These are phyloP conservation scores for Xiphophorus couchianus DNA, from an alignment of 2,113 vertebrate genomes.

Conservation along the genomic window DNA sequence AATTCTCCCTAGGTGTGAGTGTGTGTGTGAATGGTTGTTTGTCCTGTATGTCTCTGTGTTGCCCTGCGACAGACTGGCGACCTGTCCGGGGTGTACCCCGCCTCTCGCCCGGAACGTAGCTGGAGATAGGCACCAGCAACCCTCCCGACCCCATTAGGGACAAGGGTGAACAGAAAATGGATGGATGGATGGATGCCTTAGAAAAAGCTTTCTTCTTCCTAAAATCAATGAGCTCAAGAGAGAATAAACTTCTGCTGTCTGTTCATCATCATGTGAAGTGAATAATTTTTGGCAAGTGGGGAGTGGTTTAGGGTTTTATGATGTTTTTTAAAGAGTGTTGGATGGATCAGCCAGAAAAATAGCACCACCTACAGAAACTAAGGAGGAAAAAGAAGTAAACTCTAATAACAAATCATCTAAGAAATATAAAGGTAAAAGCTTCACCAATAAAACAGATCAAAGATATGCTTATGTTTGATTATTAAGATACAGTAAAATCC, in stretches of 20 bases:
- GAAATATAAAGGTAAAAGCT: neutral
- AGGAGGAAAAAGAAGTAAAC: neutral
- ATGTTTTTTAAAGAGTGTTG: neutral
- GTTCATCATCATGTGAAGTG: neutral
- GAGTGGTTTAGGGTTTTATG: neutral
- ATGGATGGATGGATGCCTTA: no score
- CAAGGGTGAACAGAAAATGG: no score
- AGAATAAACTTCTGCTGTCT: neutral
- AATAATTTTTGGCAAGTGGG: neutral
- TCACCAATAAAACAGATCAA: neutral
- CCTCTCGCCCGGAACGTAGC: no score
- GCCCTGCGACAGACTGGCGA: no score
- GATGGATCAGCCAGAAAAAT: neutral
- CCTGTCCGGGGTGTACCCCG: no score
- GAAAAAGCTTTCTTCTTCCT: neutral
- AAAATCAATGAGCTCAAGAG: neutral
- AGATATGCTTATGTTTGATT: no score
- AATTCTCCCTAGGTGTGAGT: no score
- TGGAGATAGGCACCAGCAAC: no score
- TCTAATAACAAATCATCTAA: neutral
- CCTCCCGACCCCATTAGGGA: no score
- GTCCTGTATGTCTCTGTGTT: no score
- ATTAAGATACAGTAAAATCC: no score
- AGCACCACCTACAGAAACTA: slow-evolving; percentile 28
- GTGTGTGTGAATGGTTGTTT: no score